Evolutionary conservation across 2,113 vertebrate species (phyloP).

Genomic region (Neomonachus schauinslandi): DNA sequence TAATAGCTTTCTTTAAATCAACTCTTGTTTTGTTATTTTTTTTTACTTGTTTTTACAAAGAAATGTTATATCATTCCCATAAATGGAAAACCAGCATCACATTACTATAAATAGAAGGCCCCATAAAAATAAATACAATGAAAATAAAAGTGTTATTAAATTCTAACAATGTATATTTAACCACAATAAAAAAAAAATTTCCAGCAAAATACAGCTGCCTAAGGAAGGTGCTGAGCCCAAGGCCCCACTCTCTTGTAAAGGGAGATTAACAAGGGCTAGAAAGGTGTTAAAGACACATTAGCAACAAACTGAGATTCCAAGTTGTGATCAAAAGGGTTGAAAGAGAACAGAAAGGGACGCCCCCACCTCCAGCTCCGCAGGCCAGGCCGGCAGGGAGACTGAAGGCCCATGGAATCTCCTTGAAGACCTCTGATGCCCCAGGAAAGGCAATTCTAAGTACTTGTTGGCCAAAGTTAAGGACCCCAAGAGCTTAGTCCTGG

Average conservation of each 20-base stretch:
- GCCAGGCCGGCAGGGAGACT: background rate
- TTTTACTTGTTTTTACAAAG: conserved; percentile 64
- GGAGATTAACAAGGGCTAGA: background rate
- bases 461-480: background rate
- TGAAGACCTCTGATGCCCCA: background rate
- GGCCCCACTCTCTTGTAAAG: background rate
- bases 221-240: background rate
- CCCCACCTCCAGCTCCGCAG: background rate
- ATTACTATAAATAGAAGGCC: conserved; percentile 72
- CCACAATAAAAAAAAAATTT: conserved; percentile 32
- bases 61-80: conserved; percentile 64
- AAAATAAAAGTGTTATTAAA: conserved; percentile 73
- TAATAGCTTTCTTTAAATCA: conserved; percentile 62
- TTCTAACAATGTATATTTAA: conserved; percentile 59
- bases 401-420: background rate
- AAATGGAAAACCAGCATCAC: conserved; percentile 61
- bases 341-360: background rate
- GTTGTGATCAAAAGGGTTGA: background rate
- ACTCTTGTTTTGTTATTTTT: conserved; percentile 15
- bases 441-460: background rate
- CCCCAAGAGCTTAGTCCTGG: background rate
- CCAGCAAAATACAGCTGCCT: background rate
- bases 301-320: background rate
- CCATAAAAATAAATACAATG: conserved; percentile 70
- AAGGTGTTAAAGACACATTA: background rate